Conservation (phyloP, 2,113 vertebrate genomes). For the Ginglymostoma cirratum region DNA sequence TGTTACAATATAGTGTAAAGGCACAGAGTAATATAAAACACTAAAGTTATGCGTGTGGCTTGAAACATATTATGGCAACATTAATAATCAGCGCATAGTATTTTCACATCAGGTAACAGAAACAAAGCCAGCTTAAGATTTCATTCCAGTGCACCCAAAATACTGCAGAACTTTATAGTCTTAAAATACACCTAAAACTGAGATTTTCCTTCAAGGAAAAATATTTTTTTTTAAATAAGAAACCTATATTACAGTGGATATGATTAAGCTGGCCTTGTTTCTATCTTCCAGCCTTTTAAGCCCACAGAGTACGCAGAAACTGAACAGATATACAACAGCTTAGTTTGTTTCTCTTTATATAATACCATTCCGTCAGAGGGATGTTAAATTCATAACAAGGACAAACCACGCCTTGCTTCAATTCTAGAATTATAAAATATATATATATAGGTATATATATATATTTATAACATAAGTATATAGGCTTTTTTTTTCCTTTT, state of each 20-base stretch:
- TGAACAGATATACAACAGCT: slow-evolving; percentile 72
- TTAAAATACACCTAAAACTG: slow-evolving; percentile 92
- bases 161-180: slow-evolving; percentile 90
- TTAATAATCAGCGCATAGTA: slow-evolving; percentile 59
- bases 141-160: slow-evolving; percentile 83
- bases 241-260: slow-evolving; percentile 97
- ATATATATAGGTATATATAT: slow-evolving; percentile 54
- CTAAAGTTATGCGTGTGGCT: slow-evolving; percentile 45
- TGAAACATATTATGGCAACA: slow-evolving; percentile 58
- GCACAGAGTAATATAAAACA: slow-evolving; percentile 68
- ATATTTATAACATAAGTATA: slow-evolving; percentile 46
- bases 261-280: slow-evolving; percentile 95
- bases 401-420: slow-evolving; percentile 70
- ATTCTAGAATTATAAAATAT: slow-evolving; percentile 75
- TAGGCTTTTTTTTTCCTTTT: slow-evolving; percentile 55
- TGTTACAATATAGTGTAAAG: slow-evolving; percentile 66
- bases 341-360: slow-evolving; percentile 63
- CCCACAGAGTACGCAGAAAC: slow-evolving; percentile 71
- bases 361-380: slow-evolving; percentile 69
- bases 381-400: slow-evolving; percentile 74
- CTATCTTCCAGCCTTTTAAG: slow-evolving; percentile 92
- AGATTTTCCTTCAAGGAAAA: slow-evolving; percentile 99
- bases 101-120: slow-evolving; percentile 80
- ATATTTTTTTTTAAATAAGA: slow-evolving; percentile 90
- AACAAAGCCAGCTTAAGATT: slow-evolving; percentile 81